Percentiles rank a stretch among this genome's conserved stretches.
Conservation (phyloP, 2,888 invertebrate genomes). For the Gandaritis pyraliata region DNA sequence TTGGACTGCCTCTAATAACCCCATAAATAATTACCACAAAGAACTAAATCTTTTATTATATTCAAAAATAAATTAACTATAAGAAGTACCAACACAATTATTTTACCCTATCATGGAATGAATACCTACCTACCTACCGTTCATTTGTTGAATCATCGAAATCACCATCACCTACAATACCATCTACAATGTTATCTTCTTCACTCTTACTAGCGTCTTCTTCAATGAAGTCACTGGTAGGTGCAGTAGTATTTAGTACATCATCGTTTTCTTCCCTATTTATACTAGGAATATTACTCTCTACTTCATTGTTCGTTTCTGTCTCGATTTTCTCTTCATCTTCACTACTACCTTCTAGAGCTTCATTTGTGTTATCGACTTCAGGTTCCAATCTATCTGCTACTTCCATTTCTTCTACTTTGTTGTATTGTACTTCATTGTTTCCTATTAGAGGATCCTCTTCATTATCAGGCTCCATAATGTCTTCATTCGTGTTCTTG, state of each 20-base stretch:
- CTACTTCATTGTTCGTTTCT: conserved; percentile 10
- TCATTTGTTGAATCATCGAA: conserved; percentile 28
- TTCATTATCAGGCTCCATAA: conserved; percentile 43
- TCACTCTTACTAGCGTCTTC: conserved; percentile 37
- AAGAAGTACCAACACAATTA: not conserved
- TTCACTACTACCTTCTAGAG: conserved; percentile 11
- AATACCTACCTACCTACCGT: conserved; percentile 16
- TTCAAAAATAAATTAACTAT: conserved; percentile 2
- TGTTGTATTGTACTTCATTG: no score
- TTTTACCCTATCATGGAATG: conserved; percentile 20
- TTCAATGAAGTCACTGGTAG: conserved; percentile 27
- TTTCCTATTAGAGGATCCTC: conserved; percentile 29
- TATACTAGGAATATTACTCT: conserved; percentile 11
- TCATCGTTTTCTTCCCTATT: conserved; percentile 2
- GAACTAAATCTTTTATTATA: not conserved
- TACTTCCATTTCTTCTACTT: not conserved
- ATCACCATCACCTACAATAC: conserved; percentile 28
- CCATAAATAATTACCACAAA: no score
- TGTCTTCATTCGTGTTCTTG: conserved; percentile 44
- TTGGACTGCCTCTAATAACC: no score
- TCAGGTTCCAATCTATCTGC: conserved; percentile 14
- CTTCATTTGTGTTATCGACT: conserved; percentile 7
- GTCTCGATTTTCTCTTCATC: conserved; percentile 3
- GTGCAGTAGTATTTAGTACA: conserved; percentile 3
- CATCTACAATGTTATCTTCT: conserved; percentile 53